Evolutionary conservation across 2,888 invertebrate genomes (phyloP).

Genomic region (Polydrusus pterygomalis): DNA sequence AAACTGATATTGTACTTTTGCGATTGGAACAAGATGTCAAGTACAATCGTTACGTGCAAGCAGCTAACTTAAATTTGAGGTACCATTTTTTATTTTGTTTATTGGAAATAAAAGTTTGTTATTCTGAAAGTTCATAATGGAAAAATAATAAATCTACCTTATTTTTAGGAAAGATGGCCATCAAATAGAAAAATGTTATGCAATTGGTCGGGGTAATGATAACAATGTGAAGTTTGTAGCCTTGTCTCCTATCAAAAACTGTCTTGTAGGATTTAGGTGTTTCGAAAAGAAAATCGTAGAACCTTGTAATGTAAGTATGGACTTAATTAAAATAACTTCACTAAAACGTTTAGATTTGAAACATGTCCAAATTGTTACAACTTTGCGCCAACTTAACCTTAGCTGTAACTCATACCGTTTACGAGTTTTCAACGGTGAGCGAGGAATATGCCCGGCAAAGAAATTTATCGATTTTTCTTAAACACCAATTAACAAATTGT

Average conservation of each 20-base stretch:
- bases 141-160: neutral
- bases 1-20: constrained; percentile 78
- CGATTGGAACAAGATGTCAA: constrained; percentile 77
- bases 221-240: constrained; percentile 74
- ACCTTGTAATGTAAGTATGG: constrained; percentile 54
- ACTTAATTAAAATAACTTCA: too few relatives aligned
- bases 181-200: constrained; percentile 76
- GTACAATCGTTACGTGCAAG: constrained; percentile 79
- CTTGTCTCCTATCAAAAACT: constrained; percentile 74
- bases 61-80: constrained; percentile 75
- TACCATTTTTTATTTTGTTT: constrained; percentile 48
- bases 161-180: constrained; percentile 63
- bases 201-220: constrained; percentile 73
- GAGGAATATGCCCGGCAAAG: too few relatives aligned
- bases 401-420: too few relatives aligned
- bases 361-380: too few relatives aligned
- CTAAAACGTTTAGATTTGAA: too few relatives aligned
- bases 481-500: constrained; percentile 28
- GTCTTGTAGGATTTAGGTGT: constrained; percentile 75
- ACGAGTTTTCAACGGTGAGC: too few relatives aligned
- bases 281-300: constrained; percentile 69
- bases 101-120: neutral
- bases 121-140: neutral
- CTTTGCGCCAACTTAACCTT: too few relatives aligned
- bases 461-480: neutral